These are phyloP conservation scores for Ivindomyrus marchei DNA, from an alignment of 2,113 vertebrate species.

Conservation along the genomic window DNA sequence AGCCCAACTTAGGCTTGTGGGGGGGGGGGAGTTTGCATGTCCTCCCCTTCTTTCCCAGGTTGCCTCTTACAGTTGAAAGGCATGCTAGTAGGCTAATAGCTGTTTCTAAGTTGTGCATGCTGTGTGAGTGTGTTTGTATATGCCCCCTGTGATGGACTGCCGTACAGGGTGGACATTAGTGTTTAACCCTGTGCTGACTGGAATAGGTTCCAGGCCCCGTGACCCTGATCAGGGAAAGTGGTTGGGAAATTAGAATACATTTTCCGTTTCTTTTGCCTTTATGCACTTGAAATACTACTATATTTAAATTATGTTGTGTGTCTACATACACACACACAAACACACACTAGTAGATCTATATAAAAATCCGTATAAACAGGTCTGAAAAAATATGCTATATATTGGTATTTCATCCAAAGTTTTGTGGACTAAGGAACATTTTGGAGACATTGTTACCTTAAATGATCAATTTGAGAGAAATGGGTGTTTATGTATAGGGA, in stretches of 20 bases:
- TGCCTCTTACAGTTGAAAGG: background rate
- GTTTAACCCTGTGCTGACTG: background rate
- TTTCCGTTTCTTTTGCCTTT: background rate
- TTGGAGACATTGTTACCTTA: background rate
- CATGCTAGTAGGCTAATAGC: background rate
- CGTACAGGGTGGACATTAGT: background rate
- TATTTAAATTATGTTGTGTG: background rate
- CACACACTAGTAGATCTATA: background rate
- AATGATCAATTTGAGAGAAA: background rate
- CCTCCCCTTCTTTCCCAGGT: too few relatives aligned
- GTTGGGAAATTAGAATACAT: background rate
- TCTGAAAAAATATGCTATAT: background rate
- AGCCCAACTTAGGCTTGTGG: background rate
- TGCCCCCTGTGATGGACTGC: background rate
- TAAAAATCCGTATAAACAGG: background rate
- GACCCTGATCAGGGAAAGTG: background rate
- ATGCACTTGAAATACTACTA: background rate
- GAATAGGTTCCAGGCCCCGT: background rate
- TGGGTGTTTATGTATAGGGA: background rate
- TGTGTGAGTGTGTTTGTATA: background rate
- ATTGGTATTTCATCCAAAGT: background rate
- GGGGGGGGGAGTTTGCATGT: too few relatives aligned
- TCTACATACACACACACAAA: background rate
- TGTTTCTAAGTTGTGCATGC: background rate
- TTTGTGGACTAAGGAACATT: background rate